Conservation (phyloP, 2,797 vertebrate genomes). For the Neomorphus geoffroyi region DNA sequence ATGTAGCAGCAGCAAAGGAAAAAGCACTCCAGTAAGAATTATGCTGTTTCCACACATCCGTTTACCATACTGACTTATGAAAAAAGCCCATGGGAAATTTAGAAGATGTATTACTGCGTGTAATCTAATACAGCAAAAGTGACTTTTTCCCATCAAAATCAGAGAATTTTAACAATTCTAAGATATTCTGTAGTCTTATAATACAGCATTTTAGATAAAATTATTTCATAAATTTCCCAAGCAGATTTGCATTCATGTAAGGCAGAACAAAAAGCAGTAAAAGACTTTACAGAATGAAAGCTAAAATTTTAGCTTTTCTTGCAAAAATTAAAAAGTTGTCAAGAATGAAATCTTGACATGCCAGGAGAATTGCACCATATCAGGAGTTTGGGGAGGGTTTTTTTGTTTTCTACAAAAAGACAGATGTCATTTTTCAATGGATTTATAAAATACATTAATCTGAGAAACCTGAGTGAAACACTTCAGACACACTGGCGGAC, state of each 20-base stretch:
- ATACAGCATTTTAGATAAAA: slow-evolving; percentile 58
- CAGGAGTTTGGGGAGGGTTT: background rate
- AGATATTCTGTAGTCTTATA: slow-evolving; percentile 34
- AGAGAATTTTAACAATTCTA: slow-evolving; percentile 1
- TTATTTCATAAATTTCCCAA: slow-evolving; percentile 34
- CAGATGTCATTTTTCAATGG: slow-evolving; percentile 19
- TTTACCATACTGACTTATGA: slow-evolving; percentile 7
- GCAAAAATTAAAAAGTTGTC: slow-evolving; percentile 65
- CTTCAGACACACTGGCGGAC: slow-evolving; percentile 44
- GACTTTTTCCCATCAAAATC: slow-evolving; percentile 33
- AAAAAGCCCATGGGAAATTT: background rate
- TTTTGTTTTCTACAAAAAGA: slow-evolving; percentile 30
- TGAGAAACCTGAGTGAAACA: slow-evolving; percentile 72
- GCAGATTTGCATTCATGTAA: slow-evolving; percentile 62
- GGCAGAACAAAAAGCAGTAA: slow-evolving; percentile 60
- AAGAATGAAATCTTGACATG: slow-evolving; percentile 61
- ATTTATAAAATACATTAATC: slow-evolving; percentile 64
- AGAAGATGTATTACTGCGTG: background rate
- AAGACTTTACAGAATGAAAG: slow-evolving; percentile 49
- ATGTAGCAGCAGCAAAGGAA: slow-evolving; percentile 25
- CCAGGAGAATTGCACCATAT: slow-evolving; percentile 63
- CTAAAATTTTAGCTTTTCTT: slow-evolving; percentile 57
- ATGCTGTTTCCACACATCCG: background rate
- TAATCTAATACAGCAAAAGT: background rate
- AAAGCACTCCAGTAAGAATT: background rate